Evolutionary conservation across 2,888 invertebrate genomes (phyloP), one percentile per base, ranked within the genome.

Genomic region (Baronia brevicornis): DNA sequence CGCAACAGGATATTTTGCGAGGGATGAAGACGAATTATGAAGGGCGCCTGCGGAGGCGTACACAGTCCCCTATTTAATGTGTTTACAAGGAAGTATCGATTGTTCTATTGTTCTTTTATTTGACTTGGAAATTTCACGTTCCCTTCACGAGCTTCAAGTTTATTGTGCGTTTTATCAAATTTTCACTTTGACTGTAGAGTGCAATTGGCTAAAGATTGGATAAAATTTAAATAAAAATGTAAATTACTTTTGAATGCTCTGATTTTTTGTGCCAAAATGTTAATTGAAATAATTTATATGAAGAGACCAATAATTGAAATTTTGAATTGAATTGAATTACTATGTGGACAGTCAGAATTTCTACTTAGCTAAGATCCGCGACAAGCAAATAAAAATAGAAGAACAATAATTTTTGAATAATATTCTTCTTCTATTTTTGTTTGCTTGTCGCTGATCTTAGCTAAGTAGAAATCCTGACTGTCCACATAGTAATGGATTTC

Each of bases 61-160:
- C 23, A 18, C 36, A 26, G 39, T 64, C 74, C 74, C 72, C 73
- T 64, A 69, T 58, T 70, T 80, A 82, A 84, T 80, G 80, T 84
- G 82, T 82, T 84, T 82, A 84, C 82, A 80, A 73, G 72, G 65
- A 66, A 73, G 73, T 82, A 82, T 82, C 79, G 82, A 84, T 80
- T 82, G 79, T 80, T 70, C 67, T 60, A 72, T 73, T 77, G 73
- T 73, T 68, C 62, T 73, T 75, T 73, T 80, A 79, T 84, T 80
- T 80, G 77, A 78, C 74, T 84, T 79, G 78, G 62, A 78, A 80
- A 80, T 80, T 69, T 62, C 54, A 53, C 59, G 50, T 60, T 57
- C 60, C 64, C 66, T 65, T 62, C 57, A 32, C 36, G 33, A 49
- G 50, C 50, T 48, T 47, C 57, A 55, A 60, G 54, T 67, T 66